Percentiles rank a stretch among this genome's conserved stretches.
These are phyloP conservation scores for Struthio camelus DNA, from an alignment of 2,113 vertebrate genomes.

Conservation along the genomic window DNA sequence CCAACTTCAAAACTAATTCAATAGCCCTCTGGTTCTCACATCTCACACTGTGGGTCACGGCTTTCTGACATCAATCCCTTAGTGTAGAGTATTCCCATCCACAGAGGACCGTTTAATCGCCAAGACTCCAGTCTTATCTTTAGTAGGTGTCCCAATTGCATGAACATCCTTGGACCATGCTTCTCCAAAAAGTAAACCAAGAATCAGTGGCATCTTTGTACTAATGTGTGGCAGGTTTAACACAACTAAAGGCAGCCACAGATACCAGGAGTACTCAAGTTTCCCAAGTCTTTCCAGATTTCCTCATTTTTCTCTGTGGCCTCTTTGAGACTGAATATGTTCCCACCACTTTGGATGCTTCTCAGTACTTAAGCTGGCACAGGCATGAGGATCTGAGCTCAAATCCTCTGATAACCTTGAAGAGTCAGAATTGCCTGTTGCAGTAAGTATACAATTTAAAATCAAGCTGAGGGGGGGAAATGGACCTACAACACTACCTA, in stretches of 20 bases:
- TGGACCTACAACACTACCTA: background rate
- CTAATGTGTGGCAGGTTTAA: background rate
- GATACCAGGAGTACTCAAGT: background rate
- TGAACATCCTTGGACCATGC: fast-evolving
- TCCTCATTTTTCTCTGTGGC: background rate
- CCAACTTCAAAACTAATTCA: background rate
- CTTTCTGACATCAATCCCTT: background rate
- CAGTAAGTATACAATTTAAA: background rate
- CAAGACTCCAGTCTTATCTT: background rate
- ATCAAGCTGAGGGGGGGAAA: background rate
- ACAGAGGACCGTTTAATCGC: background rate
- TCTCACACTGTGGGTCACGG: fast-evolving
- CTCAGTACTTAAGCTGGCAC: background rate
- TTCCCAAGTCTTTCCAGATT: background rate
- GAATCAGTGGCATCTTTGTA: background rate
- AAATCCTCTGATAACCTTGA: background rate
- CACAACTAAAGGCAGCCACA: background rate
- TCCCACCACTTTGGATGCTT: background rate
- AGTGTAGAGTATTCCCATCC: background rate
- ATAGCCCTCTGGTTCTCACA: background rate
- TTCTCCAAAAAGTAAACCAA: background rate
- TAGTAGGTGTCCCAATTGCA: background rate
- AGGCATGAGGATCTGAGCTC: background rate
- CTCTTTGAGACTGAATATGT: background rate
- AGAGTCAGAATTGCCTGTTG: background rate